phyloP scores from a whole-genome alignment of 2,888 invertebrate species.

The Tyria jacobaeae region DNA sequence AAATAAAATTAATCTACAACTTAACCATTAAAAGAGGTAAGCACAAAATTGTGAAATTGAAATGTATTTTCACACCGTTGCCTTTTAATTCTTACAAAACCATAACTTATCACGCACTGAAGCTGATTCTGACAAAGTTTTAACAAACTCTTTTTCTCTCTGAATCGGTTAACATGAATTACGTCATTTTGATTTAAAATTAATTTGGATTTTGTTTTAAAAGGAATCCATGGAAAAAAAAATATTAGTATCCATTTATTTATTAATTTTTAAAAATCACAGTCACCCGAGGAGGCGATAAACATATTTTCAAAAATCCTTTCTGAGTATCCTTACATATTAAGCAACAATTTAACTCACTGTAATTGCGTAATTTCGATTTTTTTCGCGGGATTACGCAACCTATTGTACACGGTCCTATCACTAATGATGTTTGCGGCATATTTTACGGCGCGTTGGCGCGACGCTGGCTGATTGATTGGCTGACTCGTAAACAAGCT shows the following conservation, averaged over 20 bases:
- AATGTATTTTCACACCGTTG: background rate
- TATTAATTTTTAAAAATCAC: background rate
- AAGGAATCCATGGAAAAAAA: no score
- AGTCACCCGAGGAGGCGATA: background rate
- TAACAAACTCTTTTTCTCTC: background rate
- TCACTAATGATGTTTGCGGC: conserved; percentile 40
- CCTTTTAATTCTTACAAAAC: background rate
- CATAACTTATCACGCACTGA: background rate
- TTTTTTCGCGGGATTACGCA: conserved; percentile 21
- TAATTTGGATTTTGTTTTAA: no score
- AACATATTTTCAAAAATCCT: background rate
- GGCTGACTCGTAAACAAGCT: conserved; percentile 63
- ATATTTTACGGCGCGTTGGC: conserved; percentile 60
- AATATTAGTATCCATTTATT: background rate
- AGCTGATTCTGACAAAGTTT: background rate
- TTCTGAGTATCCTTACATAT: background rate
- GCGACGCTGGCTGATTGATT: conserved; percentile 67
- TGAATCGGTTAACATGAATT: background rate
- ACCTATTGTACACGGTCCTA: conserved; percentile 19
- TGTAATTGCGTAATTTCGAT: background rate
- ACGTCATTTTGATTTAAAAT: no score
- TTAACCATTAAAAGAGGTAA: conserved; percentile 14
- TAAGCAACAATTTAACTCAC: background rate
- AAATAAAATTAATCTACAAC: conserved; percentile 29
- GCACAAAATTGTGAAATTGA: background rate